Conservation (phyloP, 1,140 invertebrate species). For the Pseudomyrmex flavicornis region DNA sequence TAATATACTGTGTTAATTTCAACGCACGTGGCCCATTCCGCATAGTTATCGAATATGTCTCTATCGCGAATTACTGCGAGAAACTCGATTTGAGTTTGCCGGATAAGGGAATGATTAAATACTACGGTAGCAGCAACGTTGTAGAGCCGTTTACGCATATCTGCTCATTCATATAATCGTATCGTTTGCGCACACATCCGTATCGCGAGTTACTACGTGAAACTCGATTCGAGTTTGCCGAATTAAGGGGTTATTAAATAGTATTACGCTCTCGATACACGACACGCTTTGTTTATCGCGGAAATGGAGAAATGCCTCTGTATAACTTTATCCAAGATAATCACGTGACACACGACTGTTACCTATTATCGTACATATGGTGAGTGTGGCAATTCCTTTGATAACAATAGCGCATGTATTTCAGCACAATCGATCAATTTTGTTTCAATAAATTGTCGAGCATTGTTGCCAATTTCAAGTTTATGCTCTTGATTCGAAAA, state of each 20-base stretch:
- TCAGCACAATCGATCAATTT: slow-evolving; percentile 11
- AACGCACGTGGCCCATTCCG: slow-evolving; percentile 21
- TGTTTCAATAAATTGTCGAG: slow-evolving; percentile 9
- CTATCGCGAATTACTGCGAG: slow-evolving; percentile 57
- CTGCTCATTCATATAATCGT: slow-evolving; percentile 50
- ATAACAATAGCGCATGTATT: slow-evolving; percentile 1
- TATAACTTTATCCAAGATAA: slow-evolving; percentile 21
- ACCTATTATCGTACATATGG: slow-evolving; percentile 13
- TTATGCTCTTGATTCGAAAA: neutral
- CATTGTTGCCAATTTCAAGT: slow-evolving; percentile 17
- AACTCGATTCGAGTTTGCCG: slow-evolving; percentile 55
- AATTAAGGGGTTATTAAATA: slow-evolving; percentile 62
- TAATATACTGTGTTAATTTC: slow-evolving; percentile 57
- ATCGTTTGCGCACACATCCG: slow-evolving; percentile 48
- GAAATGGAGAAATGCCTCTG: slow-evolving; percentile 3
- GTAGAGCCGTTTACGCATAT: slow-evolving; percentile 47
- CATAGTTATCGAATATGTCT: slow-evolving; percentile 58
- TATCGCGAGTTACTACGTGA: slow-evolving; percentile 47
- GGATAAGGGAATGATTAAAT: slow-evolving; percentile 61
- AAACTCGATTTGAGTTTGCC: slow-evolving; percentile 59
- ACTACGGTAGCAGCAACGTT: slow-evolving; percentile 43
- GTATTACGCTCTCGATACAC: slow-evolving; percentile 31
- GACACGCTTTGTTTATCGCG: slow-evolving; percentile 48
- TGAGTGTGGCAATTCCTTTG: slow-evolving; percentile 11
- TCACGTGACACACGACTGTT: slow-evolving; percentile 17